Evolutionary conservation across 2,797 vertebrate species (phyloP).

Genomic region (Florisuga fusca): DNA sequence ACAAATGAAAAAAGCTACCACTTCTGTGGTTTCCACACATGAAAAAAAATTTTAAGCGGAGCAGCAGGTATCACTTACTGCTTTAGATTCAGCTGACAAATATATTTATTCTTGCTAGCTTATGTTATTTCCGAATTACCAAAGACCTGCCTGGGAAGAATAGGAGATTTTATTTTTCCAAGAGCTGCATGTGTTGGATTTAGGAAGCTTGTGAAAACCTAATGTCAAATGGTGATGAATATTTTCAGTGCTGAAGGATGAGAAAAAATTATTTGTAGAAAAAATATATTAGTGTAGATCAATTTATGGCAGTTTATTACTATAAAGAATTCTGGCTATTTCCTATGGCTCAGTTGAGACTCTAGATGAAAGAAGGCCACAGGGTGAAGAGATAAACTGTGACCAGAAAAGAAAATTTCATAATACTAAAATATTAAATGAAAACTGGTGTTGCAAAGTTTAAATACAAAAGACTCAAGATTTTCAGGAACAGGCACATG

Average conservation of each 20-base stretch:
- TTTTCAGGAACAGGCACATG: background rate
- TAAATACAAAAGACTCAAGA: background rate
- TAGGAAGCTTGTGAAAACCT: conserved; percentile 3
- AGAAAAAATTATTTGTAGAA: background rate
- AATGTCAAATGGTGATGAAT: background rate
- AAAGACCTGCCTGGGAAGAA: background rate
- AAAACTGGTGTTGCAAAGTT: background rate
- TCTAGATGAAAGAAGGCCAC: background rate
- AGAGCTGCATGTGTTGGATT: conserved; percentile 8
- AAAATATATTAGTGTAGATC: background rate
- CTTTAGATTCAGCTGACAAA: background rate
- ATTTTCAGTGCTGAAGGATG: background rate
- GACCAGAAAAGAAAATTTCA: background rate
- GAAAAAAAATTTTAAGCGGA: background rate
- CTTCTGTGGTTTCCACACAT: background rate
- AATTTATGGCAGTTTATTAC: background rate
- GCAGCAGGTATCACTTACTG: background rate
- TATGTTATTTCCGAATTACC: background rate
- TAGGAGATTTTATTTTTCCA: background rate
- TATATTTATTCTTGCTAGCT: background rate
- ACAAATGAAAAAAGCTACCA: background rate
- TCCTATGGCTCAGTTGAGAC: background rate
- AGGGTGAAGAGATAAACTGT: background rate
- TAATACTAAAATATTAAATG: background rate
- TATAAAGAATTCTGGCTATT: background rate